Conservation (phyloP, 1,140 invertebrate genomes). For the Copidosoma floridanum region DNA sequence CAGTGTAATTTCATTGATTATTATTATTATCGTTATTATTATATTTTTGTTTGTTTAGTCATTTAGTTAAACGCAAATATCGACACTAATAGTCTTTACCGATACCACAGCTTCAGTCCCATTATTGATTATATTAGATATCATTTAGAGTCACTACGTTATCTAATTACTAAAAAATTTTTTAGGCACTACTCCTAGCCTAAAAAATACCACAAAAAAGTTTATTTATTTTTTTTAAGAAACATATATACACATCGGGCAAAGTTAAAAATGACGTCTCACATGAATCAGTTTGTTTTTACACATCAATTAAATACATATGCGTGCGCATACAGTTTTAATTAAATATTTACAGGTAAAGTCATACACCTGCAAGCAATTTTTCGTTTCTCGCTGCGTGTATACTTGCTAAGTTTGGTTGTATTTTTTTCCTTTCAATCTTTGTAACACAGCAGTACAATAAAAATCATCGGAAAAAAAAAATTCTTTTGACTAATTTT, state of each 20-base stretch:
- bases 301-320: slow-evolving; percentile 26
- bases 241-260: slow-evolving; percentile 36
- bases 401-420: slow-evolving; percentile 5
- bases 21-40: too few relatives aligned
- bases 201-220: slow-evolving; percentile 39
- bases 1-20: too few relatives aligned
- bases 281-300: slow-evolving; percentile 6
- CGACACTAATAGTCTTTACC: slow-evolving; percentile 5
- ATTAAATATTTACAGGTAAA: neutral
- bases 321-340: slow-evolving; percentile 9
- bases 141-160: too few relatives aligned
- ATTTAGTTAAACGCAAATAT: slow-evolving; percentile 6
- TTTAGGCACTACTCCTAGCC: slow-evolving; percentile 48
- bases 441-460: too few relatives aligned
- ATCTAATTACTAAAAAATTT: slow-evolving; percentile 16
- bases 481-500: too few relatives aligned
- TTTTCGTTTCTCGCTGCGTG: neutral
- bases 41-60: too few relatives aligned
- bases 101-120: slow-evolving; percentile 11
- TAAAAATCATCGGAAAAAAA: too few relatives aligned
- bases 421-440: too few relatives aligned
- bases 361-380: too few relatives aligned
- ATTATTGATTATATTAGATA: too few relatives aligned
- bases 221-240: too few relatives aligned
- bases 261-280: slow-evolving; percentile 23